Evolutionary conservation across 1,140 invertebrate species (phyloP).

Genomic region (Apis dorsata): DNA sequence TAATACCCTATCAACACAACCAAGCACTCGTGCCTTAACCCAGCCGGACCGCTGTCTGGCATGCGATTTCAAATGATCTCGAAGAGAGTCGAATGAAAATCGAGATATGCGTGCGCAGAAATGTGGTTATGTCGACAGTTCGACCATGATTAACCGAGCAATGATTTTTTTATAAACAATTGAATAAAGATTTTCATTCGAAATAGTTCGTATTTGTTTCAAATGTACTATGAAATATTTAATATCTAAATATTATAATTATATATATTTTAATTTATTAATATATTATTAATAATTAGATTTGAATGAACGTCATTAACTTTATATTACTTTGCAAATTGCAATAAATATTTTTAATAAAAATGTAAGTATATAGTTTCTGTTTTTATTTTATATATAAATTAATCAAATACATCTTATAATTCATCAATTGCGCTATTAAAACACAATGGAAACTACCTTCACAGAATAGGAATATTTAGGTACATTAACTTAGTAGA

Average conservation of each 20-base stretch:
- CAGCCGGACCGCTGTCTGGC: conserved; percentile 23
- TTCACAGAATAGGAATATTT: conserved; percentile 26
- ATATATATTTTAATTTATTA: background rate
- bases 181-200: background rate
- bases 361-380: background rate
- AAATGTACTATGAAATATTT: background rate
- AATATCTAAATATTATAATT: background rate
- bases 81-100: conserved; percentile 48
- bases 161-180: conserved; percentile 18
- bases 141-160: background rate
- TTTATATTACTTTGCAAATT: background rate
- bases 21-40: conserved; percentile 31
- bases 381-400: background rate
- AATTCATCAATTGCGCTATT: background rate
- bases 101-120: conserved; percentile 50
- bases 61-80: conserved; percentile 59
- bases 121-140: conserved; percentile 23
- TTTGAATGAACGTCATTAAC: too few species aligned
- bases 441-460: background rate
- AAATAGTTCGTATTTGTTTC: background rate
- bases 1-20: conserved; percentile 32
- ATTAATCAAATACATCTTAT: background rate
- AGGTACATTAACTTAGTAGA: background rate
- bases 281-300: background rate
- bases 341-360: background rate